These are phyloP conservation scores for Tortrix viridana DNA, from an alignment of 2,888 invertebrate genomes.

Conservation along the genomic window DNA sequence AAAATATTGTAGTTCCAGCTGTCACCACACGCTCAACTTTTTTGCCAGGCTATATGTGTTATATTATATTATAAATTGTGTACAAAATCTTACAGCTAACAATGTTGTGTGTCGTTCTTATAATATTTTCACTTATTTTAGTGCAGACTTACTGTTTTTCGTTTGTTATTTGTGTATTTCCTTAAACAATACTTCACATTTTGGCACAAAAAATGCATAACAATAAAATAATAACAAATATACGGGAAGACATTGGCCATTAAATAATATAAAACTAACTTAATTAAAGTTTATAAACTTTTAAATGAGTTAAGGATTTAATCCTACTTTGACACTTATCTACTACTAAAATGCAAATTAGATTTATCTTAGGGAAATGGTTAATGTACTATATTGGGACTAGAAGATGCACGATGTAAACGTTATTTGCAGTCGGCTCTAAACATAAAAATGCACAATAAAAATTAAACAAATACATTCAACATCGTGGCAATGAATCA, in stretches of 20 bases:
- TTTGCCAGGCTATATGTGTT: too few relatives aligned
- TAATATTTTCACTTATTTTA: slow-evolving; percentile 18
- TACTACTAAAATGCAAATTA: neutral
- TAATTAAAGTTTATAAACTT: neutral
- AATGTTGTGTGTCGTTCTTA: slow-evolving; percentile 16
- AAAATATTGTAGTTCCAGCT: too few relatives aligned
- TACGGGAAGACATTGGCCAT: slow-evolving; percentile 16
- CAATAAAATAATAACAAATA: slow-evolving; percentile 1
- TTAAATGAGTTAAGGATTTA: slow-evolving; percentile 6
- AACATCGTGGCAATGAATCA: too few relatives aligned
- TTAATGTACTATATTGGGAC: neutral
- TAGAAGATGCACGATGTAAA: neutral
- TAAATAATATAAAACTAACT: neutral
- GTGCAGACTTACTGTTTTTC: slow-evolving; percentile 34
- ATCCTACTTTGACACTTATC: slow-evolving; percentile 4
- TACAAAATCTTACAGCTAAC: slow-evolving; percentile 31
- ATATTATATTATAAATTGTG: slow-evolving; percentile 26
- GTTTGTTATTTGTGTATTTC: slow-evolving; percentile 18
- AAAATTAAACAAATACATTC: too few relatives aligned
- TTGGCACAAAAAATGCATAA: slow-evolving; percentile 24
- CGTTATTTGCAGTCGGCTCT: too few relatives aligned
- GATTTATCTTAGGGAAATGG: neutral
- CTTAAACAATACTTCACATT: neutral
- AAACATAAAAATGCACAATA: too few relatives aligned
- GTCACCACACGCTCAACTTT: too few relatives aligned